These are phyloP conservation scores for Tragelaphus imberbis DNA, from an alignment of 2,113 vertebrate species.

Conservation along the genomic window DNA sequence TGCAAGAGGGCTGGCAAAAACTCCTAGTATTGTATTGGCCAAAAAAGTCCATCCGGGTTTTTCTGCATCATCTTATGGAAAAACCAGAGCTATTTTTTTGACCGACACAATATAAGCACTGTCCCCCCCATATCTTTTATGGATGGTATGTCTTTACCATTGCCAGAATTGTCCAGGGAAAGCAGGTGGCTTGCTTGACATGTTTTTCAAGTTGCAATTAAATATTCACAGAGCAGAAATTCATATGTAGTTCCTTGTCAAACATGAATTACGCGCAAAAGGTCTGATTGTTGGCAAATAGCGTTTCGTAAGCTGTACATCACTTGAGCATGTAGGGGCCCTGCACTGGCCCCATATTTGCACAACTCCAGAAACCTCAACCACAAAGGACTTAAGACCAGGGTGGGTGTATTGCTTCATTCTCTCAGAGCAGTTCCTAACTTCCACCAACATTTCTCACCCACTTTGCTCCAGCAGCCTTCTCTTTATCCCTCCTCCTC, in stretches of 20 bases:
- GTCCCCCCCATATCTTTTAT: background rate
- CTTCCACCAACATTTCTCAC: background rate
- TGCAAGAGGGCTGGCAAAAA: background rate
- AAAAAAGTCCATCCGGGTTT: background rate
- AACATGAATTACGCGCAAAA: background rate
- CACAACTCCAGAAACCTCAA: background rate
- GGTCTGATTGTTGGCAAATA: background rate
- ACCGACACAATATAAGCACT: background rate
- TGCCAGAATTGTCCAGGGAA: background rate
- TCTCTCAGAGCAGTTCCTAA: background rate
- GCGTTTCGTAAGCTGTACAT: background rate
- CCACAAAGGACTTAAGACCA: too few species aligned
- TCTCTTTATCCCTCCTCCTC: background rate
- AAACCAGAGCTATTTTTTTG: background rate
- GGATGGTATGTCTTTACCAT: background rate
- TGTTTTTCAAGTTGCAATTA: slow-evolving; percentile 39
- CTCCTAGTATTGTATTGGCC: background rate
- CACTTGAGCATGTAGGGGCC: background rate
- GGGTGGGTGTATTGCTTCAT: background rate
- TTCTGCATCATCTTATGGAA: background rate
- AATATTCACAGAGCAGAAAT: slow-evolving; percentile 35
- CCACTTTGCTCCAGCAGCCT: background rate
- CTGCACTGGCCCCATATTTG: background rate
- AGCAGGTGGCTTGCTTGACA: background rate
- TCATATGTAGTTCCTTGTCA: background rate